Evolutionary conservation across 2,113 vertebrate genomes (phyloP).

Genomic region (Caranx melampygus): DNA sequence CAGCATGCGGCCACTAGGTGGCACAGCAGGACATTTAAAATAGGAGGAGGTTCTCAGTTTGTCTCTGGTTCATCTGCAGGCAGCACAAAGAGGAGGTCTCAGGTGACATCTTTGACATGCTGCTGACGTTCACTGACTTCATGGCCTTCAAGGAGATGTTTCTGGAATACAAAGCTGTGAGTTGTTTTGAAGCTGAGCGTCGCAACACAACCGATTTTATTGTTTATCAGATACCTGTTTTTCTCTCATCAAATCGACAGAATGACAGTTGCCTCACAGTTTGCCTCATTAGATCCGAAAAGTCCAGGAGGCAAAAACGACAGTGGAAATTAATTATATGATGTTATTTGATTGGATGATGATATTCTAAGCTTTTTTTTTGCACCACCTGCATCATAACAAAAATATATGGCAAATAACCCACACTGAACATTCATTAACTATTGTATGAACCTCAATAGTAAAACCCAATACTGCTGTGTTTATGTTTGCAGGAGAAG

Average conservation of each 20-base stretch:
- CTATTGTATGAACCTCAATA: background rate
- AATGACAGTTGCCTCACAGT: background rate
- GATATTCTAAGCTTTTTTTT: background rate
- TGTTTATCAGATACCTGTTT: background rate
- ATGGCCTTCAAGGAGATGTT: conserved; percentile 98
- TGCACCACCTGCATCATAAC: background rate
- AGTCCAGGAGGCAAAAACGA: too few species aligned
- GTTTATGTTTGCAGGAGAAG: conserved; percentile 84
- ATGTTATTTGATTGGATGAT: background rate
- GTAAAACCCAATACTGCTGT: too few species aligned
- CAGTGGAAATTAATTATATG: background rate
- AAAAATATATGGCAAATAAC: background rate
- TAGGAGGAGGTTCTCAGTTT: background rate
- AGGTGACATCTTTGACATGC: conserved; percentile 94
- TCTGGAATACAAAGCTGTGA: conserved; percentile 95
- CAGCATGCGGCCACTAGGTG: conserved; percentile 44
- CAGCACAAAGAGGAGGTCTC: conserved; percentile 95
- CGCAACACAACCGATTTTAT: background rate
- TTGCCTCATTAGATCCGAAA: background rate
- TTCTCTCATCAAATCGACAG: background rate
- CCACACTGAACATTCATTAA: background rate
- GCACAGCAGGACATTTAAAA: background rate
- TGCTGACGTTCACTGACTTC: conserved; percentile 97
- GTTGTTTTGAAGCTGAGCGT: conserved; percentile 61
- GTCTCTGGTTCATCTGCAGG: conserved; percentile 72